Percentiles rank a stretch among this genome's conserved stretches.
Evolutionary conservation across 2,888 invertebrate species (phyloP).

Genomic region (Alitta virens): DNA sequence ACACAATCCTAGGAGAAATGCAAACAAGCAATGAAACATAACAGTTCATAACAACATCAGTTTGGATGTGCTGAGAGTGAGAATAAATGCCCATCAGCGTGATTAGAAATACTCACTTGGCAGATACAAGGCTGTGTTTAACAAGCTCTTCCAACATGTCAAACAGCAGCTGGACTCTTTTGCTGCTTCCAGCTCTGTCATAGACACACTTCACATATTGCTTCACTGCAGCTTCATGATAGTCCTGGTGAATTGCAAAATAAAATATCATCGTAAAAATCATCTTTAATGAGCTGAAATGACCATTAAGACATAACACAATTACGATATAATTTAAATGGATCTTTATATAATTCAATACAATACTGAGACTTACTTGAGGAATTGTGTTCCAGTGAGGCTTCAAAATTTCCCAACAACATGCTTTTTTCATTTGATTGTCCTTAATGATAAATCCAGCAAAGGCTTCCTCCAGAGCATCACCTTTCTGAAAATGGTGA

Average conservation of each 20-base stretch:
- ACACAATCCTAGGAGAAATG: slow-evolving; percentile 60
- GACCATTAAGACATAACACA: neutral
- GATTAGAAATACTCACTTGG: slow-evolving; percentile 63
- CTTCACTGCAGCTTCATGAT: slow-evolving; percentile 73
- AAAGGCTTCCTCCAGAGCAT: slow-evolving; percentile 75
- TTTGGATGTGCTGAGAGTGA: too few relatives aligned
- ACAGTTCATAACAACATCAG: neutral
- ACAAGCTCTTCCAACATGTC: slow-evolving; percentile 75
- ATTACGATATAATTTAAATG: neutral
- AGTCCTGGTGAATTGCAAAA: slow-evolving; percentile 60
- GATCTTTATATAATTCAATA: neutral
- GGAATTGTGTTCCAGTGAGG: slow-evolving; percentile 67
- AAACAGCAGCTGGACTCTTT: slow-evolving; percentile 74
- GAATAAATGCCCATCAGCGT: neutral
- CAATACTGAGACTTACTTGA: slow-evolving; percentile 44
- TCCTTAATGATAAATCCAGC: slow-evolving; percentile 82
- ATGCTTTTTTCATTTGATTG: slow-evolving; percentile 67
- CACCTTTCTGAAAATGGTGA: slow-evolving; percentile 42
- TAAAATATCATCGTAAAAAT: too few relatives aligned
- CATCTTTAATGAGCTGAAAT: too few relatives aligned
- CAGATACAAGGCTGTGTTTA: slow-evolving; percentile 70
- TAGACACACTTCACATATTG: slow-evolving; percentile 71
- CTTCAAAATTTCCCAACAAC: slow-evolving; percentile 71
- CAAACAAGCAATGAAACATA: neutral
- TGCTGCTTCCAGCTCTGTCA: slow-evolving; percentile 72